These are phyloP conservation scores for Xerus inauris DNA, from an alignment of 2,113 vertebrate species.

Conservation along the genomic window DNA sequence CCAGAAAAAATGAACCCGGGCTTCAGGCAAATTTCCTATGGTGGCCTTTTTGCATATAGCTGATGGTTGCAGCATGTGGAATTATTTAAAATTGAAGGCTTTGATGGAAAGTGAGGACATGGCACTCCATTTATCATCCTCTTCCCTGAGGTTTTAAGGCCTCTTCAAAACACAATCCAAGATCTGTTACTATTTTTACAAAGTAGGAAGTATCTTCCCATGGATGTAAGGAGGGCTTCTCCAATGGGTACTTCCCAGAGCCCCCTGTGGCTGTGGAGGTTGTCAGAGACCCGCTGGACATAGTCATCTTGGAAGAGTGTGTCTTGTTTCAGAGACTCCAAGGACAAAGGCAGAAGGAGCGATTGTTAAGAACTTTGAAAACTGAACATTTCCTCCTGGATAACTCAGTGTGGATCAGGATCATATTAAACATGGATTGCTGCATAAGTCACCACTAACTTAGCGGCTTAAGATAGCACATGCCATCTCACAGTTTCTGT, in stretches of 20 bases:
- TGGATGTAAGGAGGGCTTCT: neutral
- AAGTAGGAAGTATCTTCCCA: slow-evolving; percentile 30
- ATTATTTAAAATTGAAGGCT: slow-evolving; percentile 46
- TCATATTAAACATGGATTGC: neutral
- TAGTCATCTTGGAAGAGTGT: neutral
- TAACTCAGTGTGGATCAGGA: neutral
- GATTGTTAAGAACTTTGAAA: neutral
- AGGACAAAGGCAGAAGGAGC: neutral
- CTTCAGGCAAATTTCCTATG: slow-evolving; percentile 19
- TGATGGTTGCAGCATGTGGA: neutral
- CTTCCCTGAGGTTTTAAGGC: slow-evolving; percentile 23
- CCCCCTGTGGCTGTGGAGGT: neutral
- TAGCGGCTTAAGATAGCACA: neutral
- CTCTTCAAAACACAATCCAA: slow-evolving; percentile 48
- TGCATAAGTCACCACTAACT: neutral
- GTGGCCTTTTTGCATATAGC: neutral
- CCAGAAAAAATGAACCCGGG: slow-evolving; percentile 31
- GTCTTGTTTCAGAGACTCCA: neutral
- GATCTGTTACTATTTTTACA: slow-evolving; percentile 41
- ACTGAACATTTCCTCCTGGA: neutral
- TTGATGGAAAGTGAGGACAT: slow-evolving; percentile 10
- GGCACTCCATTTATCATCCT: slow-evolving; percentile 39
- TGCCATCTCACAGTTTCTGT: neutral
- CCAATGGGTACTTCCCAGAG: neutral
- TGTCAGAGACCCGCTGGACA: neutral